Percentiles rank a stretch among this genome's conserved stretches.
Evolutionary conservation across 2,113 vertebrate species (phyloP).

Genomic region (Paedocypris sp.): DNA sequence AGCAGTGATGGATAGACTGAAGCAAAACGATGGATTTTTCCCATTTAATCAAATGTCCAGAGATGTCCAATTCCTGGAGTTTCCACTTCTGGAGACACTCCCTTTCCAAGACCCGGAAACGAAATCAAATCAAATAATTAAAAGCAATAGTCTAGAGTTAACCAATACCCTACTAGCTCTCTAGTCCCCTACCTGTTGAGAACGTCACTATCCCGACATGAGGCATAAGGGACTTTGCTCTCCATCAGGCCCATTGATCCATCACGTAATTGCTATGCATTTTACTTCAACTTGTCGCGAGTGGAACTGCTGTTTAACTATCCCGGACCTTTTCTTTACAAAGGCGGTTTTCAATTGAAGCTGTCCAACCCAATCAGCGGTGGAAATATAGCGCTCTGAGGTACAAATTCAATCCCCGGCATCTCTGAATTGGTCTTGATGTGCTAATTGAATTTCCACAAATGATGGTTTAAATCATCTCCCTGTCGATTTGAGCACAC

Average conservation of each 20-base stretch:
- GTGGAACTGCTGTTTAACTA: not conserved
- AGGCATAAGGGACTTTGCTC: not conserved
- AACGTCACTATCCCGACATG: too few species aligned
- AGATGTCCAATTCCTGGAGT: too few species aligned
- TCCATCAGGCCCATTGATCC: constrained; percentile 6
- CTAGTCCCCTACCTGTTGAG: too few species aligned
- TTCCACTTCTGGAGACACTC: too few species aligned
- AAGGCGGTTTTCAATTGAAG: not conserved
- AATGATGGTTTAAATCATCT: constrained; percentile 2
- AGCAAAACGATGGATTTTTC: too few species aligned
- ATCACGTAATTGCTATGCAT: not conserved
- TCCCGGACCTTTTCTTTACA: not conserved
- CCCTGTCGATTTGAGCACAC: not conserved
- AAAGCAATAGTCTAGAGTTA: too few species aligned
- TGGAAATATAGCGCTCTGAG: not conserved
- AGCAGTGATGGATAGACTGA: too few species aligned
- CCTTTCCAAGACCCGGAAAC: too few species aligned
- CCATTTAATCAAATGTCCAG: too few species aligned
- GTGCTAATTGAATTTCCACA: not conserved
- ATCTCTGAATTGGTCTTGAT: not conserved
- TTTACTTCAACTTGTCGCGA: not conserved
- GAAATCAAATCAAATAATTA: too few species aligned
- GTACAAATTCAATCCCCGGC: not conserved
- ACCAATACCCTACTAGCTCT: too few species aligned
- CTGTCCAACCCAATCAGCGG: not conserved